These are phyloP conservation scores for Nansenia antarctica DNA, from an alignment of 2,113 vertebrate genomes.

Conservation along the genomic window DNA sequence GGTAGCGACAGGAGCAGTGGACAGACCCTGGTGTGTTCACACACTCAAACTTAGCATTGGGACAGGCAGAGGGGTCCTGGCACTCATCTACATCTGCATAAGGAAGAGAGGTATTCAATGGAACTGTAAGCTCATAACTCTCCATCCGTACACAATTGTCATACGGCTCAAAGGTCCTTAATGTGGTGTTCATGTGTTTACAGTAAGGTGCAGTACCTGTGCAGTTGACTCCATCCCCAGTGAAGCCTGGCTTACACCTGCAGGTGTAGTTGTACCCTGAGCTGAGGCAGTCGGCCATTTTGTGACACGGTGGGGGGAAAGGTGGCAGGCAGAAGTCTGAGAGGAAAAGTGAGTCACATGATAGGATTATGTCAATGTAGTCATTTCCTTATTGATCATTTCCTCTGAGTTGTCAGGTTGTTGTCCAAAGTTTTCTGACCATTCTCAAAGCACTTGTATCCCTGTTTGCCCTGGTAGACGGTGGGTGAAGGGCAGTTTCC, in stretches of 20 bases:
- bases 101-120: conserved; percentile 4
- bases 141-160: not conserved
- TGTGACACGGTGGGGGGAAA: conserved; percentile 76
- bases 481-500: conserved; percentile 69
- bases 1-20: conserved; percentile 74
- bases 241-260: conserved; percentile 71
- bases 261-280: conserved; percentile 72
- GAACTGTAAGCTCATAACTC: not conserved
- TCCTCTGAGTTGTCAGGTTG: not conserved
- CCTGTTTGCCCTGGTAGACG: conserved; percentile 53
- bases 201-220: conserved; percentile 65
- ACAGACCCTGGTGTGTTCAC: conserved; percentile 72
- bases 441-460: conserved; percentile 81
- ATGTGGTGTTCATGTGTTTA: not conserved
- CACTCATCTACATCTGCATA: conserved; percentile 78
- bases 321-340: conserved; percentile 78
- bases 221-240: conserved; percentile 74
- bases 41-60: conserved; percentile 81
- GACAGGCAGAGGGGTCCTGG: conserved; percentile 61
- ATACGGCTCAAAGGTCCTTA: not conserved
- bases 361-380: not conserved
- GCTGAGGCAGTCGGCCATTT: conserved; percentile 71
- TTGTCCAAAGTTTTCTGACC: conserved; percentile 53
- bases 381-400: no score
- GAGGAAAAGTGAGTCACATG: not conserved